Evolutionary conservation across 2,113 vertebrate species (phyloP), one percentile per base, ranked within the genome.

Genomic region (Percina caprodes): DNA sequence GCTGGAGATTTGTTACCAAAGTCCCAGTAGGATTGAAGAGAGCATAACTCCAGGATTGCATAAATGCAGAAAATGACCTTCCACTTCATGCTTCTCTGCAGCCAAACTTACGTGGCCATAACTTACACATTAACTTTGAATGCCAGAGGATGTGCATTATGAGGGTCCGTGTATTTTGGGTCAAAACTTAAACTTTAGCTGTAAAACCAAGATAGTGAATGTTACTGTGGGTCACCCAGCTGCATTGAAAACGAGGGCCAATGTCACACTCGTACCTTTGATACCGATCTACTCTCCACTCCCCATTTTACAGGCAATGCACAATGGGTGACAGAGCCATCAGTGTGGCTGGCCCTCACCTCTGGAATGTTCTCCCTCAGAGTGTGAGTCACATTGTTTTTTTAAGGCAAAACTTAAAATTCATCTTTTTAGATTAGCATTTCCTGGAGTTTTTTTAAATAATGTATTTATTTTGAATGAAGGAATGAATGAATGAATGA

Each of bases 31-130:
- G 39, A 55, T 16, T 58, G 15, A 14, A 48, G 46, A 54, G 19
- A 54, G n/a, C 54, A 73, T 68, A 51, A 74, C 21, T 74, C 70
- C 54, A 30, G 16, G 18, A 65, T 51, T 58, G n/a, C 66, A 56
- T 13, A 70, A 63, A 82, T 8, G 19, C 48, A 70, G 39, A 63
- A 59, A 51, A 52, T 77, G 1, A n/a, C 49, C 59, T 45, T 45
- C n/a, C 66, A 18, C 55, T 58, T 58, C 26, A 49, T 56, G 65
- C 15, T n/a, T 62, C 56, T 49, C 21, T 56, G 56, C 56, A 23
- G 65, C 55, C 9, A 62, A 61, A 75, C 23, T n/a, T 39, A 67
- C 15, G n/a, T 42, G 10, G 55, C n/a, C 46, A 54, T 54, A 55
- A 48, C 35, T 74, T 46, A 55, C 56, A 30, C 35, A 26, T 19